Evolutionary conservation across 2,888 invertebrate genomes (phyloP).

Genomic region (Amblyteles armatorius): DNA sequence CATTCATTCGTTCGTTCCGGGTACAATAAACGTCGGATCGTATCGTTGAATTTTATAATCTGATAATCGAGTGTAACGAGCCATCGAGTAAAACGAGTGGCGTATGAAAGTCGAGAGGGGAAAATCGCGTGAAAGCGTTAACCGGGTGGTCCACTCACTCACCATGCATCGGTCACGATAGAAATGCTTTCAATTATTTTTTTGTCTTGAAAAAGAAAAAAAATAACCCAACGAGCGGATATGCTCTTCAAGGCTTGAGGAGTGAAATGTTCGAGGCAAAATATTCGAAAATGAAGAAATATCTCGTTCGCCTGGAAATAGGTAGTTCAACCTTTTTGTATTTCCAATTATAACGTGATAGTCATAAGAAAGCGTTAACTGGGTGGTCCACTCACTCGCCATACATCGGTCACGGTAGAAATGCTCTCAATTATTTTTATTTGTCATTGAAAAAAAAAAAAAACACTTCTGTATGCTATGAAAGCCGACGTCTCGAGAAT

Average conservation of each 20-base stretch:
- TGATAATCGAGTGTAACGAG: slow-evolving; percentile 25
- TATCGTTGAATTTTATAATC: slow-evolving; percentile 31
- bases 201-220: background rate
- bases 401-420: background rate
- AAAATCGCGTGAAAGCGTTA: slow-evolving; percentile 37
- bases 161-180: background rate
- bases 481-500: too few species aligned
- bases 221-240: background rate
- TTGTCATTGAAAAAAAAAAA: background rate
- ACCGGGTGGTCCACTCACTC: slow-evolving; percentile 17
- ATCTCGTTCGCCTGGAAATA: background rate
- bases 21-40: slow-evolving; percentile 33
- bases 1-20: slow-evolving; percentile 54
- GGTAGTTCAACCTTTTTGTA: too few species aligned
- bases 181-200: background rate
- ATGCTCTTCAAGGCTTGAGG: background rate
- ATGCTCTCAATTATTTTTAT: background rate
- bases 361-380: slow-evolving; percentile 29
- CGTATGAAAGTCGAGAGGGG: slow-evolving; percentile 46
- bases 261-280: background rate
- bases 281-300: background rate
- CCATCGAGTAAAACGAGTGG: background rate
- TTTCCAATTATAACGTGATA: background rate
- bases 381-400: background rate
- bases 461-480: too few species aligned